A percentile compares a stretch with the other conserved stretches of the same genome.
phyloP scores from a whole-genome alignment of 1,140 invertebrate species.

The Drosophila burlai region DNA sequence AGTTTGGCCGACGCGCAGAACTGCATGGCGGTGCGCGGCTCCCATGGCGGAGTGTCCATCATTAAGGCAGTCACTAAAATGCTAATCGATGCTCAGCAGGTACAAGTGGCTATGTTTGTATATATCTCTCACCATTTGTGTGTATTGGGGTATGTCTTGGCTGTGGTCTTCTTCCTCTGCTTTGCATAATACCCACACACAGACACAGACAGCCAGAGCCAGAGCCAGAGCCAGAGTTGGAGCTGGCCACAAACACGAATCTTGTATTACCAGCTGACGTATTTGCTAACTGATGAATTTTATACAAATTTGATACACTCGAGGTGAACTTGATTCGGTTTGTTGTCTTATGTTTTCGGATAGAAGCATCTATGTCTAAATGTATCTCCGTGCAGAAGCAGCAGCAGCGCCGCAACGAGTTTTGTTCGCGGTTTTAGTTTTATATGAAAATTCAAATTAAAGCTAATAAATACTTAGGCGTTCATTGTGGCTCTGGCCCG shows the following conservation, averaged over 20 bases:
- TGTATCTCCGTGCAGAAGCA: slow-evolving; percentile 67
- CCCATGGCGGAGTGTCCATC: slow-evolving; percentile 49
- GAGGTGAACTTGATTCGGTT: slow-evolving; percentile 82
- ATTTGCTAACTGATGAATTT: slow-evolving; percentile 80
- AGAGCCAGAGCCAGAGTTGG: slow-evolving; percentile 14
- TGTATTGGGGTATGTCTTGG: slow-evolving; percentile 28
- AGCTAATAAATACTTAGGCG: slow-evolving; percentile 81
- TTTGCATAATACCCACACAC: slow-evolving; percentile 68
- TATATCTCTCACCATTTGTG: slow-evolving; percentile 15
- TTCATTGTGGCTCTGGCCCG: slow-evolving; percentile 47
- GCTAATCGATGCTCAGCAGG: slow-evolving; percentile 66
- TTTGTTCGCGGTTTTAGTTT: slow-evolving; percentile 64
- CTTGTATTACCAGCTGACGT: slow-evolving; percentile 71
- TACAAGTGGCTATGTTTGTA: slow-evolving; percentile 39
- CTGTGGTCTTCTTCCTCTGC: slow-evolving; percentile 63
- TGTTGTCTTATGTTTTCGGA: slow-evolving; percentile 47
- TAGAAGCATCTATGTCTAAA: slow-evolving; percentile 77
- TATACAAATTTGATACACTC: slow-evolving; percentile 83
- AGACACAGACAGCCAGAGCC: slow-evolving; percentile 13
- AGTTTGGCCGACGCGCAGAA: slow-evolving; percentile 55
- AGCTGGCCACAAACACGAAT: slow-evolving; percentile 32
- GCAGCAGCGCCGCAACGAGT: slow-evolving; percentile 57
- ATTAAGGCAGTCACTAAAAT: slow-evolving; percentile 72
- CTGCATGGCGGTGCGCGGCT: slow-evolving; percentile 42
- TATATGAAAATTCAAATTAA: slow-evolving; percentile 78